Evolutionary conservation across 2,113 vertebrate species (phyloP).

Genomic region (Canis aureus): DNA sequence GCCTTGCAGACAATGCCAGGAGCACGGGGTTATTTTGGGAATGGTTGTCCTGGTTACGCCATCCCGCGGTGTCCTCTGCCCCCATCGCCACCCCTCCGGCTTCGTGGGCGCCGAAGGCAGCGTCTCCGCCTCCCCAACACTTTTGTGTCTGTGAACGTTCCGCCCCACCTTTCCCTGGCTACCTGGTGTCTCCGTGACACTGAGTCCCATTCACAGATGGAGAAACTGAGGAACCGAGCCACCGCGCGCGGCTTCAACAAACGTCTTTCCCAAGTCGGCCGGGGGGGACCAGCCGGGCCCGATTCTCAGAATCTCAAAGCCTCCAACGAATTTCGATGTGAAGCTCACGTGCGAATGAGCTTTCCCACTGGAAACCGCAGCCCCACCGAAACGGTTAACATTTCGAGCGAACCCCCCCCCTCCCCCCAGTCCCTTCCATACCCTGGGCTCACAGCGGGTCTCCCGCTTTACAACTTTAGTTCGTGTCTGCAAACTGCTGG

Average conservation of each 20-base stretch:
- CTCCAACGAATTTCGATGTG: background rate
- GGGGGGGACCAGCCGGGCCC: fast-evolving
- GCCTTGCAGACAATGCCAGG: background rate
- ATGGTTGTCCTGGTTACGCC: background rate
- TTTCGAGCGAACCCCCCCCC: background rate
- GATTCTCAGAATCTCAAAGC: background rate
- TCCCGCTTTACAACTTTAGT: background rate
- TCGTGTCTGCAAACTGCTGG: background rate
- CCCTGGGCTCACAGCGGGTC: background rate
- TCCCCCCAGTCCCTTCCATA: background rate
- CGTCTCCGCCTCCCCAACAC: background rate
- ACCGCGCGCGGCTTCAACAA: background rate
- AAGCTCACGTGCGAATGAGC: background rate
- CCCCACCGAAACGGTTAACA: background rate
- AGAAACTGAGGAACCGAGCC: constrained; percentile 36
- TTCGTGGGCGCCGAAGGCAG: background rate
- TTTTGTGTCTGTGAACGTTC: background rate
- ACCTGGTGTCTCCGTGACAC: background rate
- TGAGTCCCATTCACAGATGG: constrained; percentile 67
- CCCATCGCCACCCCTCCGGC: background rate
- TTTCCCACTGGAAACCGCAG: background rate
- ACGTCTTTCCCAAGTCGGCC: background rate
- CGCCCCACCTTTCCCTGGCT: background rate
- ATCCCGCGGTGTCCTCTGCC: background rate
- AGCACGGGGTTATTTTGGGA: background rate